Percentiles rank a stretch among this genome's conserved stretches.
These are phyloP conservation scores for Penaeus japonicus DNA, from an alignment of 1,140 invertebrate species.

Conservation along the genomic window DNA sequence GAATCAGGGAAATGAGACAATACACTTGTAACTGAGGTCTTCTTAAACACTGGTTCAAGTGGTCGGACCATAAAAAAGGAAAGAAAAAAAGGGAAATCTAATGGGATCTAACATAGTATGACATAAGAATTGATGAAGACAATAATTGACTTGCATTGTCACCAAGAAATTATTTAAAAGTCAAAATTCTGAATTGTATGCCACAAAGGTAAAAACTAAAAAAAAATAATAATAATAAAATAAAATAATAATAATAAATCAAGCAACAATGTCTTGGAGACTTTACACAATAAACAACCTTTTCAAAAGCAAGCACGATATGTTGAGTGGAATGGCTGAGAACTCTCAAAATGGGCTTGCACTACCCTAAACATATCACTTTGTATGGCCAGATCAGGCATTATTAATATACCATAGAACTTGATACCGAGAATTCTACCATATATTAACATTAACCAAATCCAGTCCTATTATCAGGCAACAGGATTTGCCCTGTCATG, in stretches of 20 bases:
- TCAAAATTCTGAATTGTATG: no score
- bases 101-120: neutral
- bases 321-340: slow-evolving; percentile 56
- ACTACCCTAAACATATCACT: slow-evolving; percentile 50
- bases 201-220: no score
- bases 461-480: slow-evolving; percentile 35
- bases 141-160: neutral
- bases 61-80: neutral
- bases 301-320: slow-evolving; percentile 50
- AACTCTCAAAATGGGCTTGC: slow-evolving; percentile 51
- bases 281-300: slow-evolving; percentile 48
- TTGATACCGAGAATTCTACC: neutral
- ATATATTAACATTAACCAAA: neutral
- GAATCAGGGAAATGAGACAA: slow-evolving; percentile 25
- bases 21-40: slow-evolving; percentile 18
- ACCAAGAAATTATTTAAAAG: slow-evolving; percentile 1
- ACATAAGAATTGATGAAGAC: neutral
- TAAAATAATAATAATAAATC: neutral
- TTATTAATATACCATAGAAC: neutral
- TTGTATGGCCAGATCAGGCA: slow-evolving; percentile 26
- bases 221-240: slow-evolving; percentile 10
- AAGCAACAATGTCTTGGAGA: slow-evolving; percentile 20
- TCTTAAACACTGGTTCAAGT: slow-evolving; percentile 32
- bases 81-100: slow-evolving; percentile 3
- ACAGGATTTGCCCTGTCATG: slow-evolving; percentile 52